Evolutionary conservation across 2,113 vertebrate species (phyloP).

Genomic region (Vombatus ursinus): DNA sequence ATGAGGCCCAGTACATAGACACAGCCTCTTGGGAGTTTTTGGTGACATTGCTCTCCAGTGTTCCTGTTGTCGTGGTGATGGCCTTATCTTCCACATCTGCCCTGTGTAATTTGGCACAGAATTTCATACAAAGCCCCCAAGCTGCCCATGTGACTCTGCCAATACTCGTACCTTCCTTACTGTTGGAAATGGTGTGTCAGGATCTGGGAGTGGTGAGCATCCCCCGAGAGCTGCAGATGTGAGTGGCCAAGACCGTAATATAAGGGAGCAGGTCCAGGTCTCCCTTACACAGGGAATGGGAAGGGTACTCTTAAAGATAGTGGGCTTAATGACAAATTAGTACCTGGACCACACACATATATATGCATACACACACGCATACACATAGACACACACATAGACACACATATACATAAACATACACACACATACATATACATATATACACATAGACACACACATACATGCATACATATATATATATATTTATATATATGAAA

Average conservation of each 20-base stretch:
- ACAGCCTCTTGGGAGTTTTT: conserved; percentile 73
- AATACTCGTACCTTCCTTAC: conserved; percentile 54
- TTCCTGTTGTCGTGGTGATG: conserved; percentile 70
- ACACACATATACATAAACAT: too few species aligned
- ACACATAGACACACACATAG: too few species aligned
- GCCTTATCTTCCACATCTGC: conserved; percentile 52
- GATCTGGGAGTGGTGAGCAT: conserved; percentile 75
- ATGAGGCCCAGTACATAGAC: conserved; percentile 75
- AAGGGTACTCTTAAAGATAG: conserved; percentile 5
- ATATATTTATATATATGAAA: too few species aligned
- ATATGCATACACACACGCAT: too few species aligned
- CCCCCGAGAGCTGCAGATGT: conserved; percentile 73
- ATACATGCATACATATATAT: too few species aligned
- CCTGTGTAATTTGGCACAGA: conserved; percentile 44
- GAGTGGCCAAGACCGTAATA: conserved; percentile 55
- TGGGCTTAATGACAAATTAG: neutral
- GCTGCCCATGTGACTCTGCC: conserved; percentile 62
- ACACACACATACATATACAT: too few species aligned
- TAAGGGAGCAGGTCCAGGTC: conserved; percentile 9
- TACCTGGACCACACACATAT: neutral
- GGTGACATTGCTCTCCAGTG: conserved; percentile 42
- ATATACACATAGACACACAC: too few species aligned
- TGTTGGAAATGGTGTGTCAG: conserved; percentile 76
- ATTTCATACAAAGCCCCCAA: conserved; percentile 59
- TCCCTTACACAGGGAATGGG: neutral